Conservation (phyloP, 2,888 invertebrate genomes). For the Podabrus alpinus region DNA sequence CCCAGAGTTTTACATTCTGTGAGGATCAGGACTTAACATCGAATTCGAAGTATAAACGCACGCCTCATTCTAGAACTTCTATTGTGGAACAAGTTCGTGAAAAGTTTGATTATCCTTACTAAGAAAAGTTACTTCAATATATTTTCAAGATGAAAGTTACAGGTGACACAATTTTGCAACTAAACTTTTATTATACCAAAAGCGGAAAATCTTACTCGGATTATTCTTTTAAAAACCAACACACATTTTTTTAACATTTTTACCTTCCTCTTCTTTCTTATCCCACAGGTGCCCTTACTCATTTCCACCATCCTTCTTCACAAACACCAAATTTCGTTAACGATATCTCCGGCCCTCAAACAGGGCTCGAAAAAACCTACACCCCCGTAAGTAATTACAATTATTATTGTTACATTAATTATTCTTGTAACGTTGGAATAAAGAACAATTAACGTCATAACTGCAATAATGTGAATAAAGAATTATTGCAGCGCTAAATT, state of each 20-base stretch:
- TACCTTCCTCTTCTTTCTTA: background rate
- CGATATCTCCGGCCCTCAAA: too few relatives aligned
- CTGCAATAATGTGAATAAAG: too few relatives aligned
- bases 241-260: background rate
- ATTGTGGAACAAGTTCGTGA: slow-evolving; percentile 34
- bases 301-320: background rate
- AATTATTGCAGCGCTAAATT: too few relatives aligned
- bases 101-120: slow-evolving; percentile 33
- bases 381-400: too few relatives aligned
- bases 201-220: background rate
- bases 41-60: slow-evolving; percentile 34
- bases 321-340: background rate
- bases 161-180: slow-evolving; percentile 20
- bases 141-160: slow-evolving; percentile 19
- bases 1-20: slow-evolving; percentile 41
- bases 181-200: slow-evolving; percentile 7
- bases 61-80: slow-evolving; percentile 31
- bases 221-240: background rate
- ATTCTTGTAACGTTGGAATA: too few relatives aligned
- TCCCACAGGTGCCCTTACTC: background rate
- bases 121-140: slow-evolving; percentile 26
- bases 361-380: background rate
- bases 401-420: too few relatives aligned
- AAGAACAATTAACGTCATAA: too few relatives aligned
- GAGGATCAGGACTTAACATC: slow-evolving; percentile 37